These are phyloP conservation scores for Oxystoma pomonae DNA, from an alignment of 2,888 invertebrate genomes.

Conservation along the genomic window DNA sequence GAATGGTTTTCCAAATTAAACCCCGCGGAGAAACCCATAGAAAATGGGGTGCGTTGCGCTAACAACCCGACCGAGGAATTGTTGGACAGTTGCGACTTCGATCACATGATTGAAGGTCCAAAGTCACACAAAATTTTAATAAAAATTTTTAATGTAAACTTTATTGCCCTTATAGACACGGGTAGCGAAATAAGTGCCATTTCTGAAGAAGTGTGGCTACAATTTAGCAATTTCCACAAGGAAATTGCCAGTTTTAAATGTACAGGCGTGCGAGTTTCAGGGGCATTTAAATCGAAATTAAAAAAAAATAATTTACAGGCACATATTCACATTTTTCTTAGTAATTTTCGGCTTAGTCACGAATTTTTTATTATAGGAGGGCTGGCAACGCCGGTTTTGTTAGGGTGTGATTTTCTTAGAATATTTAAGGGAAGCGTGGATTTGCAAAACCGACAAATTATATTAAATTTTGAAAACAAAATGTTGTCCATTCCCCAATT, in stretches of 20 bases:
- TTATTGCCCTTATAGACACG: constrained; percentile 7
- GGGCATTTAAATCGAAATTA: constrained; percentile 6
- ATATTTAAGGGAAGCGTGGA: constrained; percentile 2
- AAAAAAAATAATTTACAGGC: neutral
- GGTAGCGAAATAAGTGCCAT: constrained; percentile 11
- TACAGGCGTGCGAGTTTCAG: constrained; percentile 4
- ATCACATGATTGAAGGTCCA: constrained; percentile 5
- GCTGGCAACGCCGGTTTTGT: neutral
- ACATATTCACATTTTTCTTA: constrained; percentile 3
- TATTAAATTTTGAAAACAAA: constrained; percentile 2
- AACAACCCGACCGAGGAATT: constrained; percentile 8
- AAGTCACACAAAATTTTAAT: constrained; percentile 7
- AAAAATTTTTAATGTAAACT: constrained; percentile 2
- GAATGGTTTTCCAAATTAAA: constrained; percentile 5
- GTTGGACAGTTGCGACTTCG: constrained; percentile 9
- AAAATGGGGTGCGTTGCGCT: neutral
- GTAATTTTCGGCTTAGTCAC: neutral
- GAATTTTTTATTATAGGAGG: constrained; percentile 5
- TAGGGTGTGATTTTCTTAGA: constrained; percentile 10
- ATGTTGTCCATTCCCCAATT: no score
- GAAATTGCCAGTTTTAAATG: constrained; percentile 8
- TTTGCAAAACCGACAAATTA: constrained; percentile 5
- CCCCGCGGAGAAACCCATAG: neutral
- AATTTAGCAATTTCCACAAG: constrained; percentile 5
- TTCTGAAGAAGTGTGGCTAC: constrained; percentile 8